Base-by-base conservation (phyloP, 2,888 invertebrate species). In the Sinotaia quadrata region DNA sequence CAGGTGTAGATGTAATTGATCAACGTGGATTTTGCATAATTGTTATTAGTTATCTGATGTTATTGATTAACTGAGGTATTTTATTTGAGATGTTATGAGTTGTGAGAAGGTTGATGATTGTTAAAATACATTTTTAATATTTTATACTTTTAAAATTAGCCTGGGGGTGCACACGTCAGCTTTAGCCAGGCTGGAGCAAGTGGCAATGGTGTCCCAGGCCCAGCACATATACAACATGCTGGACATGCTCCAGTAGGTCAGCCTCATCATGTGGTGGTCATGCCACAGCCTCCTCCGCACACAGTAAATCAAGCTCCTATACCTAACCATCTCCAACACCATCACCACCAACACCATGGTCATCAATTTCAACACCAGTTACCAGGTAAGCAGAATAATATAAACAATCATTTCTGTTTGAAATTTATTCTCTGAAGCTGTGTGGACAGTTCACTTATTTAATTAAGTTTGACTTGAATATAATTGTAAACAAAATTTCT, bases 211-310 rank as follows among this genome's bases (percentile, higher is more conserved):
- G 65, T 41, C 5, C 65, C 65, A 1, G 41, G 34, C 10, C 65
- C 65, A 29, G 65, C 65, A 18, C 65, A 65, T 37, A 24, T 65
- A 2, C 70, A 65, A 29, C 70, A 68, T 15, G 36, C 61, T 18
- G 51, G 47, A 31, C 70, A 63, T 44, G 66, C 56, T 0, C 61
- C 34, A 18, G 51, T 65, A 21, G 63, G 54, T n/a, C 70, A 69
- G 54, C 44, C 72, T 5, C 62, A 68, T 36, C 59, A 68, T 36
- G 66, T 73, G 12, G 70, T 73, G n/a, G 54, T 73, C 33, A 73
- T 73, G 73, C 73, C 73, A 12, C 69, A 69, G n/a, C 69, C 72
- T 2, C 61, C 41, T 15, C 51, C 66, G 15, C 73, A 68, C 54
- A 36, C 54, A 33, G 54, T 65, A 12, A 65, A 65, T 33, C 65